Conservation (phyloP, 1,140 invertebrate species). For the Drosophila repleta region DNA sequence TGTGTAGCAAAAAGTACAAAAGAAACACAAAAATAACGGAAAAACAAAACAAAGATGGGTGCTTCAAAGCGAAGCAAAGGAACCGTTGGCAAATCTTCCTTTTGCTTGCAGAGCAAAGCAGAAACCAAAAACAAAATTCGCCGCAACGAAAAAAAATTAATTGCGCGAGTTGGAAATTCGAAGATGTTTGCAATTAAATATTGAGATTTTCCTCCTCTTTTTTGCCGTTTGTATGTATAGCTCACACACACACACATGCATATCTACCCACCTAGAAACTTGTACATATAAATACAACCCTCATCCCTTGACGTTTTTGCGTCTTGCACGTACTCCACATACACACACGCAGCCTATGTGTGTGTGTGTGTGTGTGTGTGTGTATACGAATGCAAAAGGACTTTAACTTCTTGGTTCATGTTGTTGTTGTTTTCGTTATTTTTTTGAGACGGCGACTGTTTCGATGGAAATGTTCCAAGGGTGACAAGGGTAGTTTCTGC, state of each 20-base stretch:
- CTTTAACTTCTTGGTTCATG: conserved; percentile 74
- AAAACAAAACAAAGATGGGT: conserved; percentile 6
- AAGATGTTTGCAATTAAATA: conserved; percentile 48
- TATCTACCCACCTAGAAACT: conserved; percentile 53
- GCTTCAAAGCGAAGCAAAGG: no score
- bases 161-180: conserved; percentile 29
- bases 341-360: conserved; percentile 5
- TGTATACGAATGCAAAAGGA: conserved; percentile 63
- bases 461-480: conserved; percentile 76
- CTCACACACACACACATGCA: conserved; percentile 38
- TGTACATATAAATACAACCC: conserved; percentile 79
- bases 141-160: conserved; percentile 51
- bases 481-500: conserved; percentile 77
- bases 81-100: neutral
- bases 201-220: conserved; percentile 42
- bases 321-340: conserved; percentile 52
- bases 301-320: conserved; percentile 75
- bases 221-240: conserved; percentile 45
- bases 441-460: conserved; percentile 60
- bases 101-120: neutral
- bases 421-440: conserved; percentile 39
- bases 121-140: conserved; percentile 12
- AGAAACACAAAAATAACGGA: conserved; percentile 16
- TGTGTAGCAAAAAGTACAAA: conserved; percentile 51
- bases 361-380: conserved; percentile 33